Evolutionary conservation across 1,140 invertebrate genomes (phyloP).

Genomic region (Tetramorium parvispinum): DNA sequence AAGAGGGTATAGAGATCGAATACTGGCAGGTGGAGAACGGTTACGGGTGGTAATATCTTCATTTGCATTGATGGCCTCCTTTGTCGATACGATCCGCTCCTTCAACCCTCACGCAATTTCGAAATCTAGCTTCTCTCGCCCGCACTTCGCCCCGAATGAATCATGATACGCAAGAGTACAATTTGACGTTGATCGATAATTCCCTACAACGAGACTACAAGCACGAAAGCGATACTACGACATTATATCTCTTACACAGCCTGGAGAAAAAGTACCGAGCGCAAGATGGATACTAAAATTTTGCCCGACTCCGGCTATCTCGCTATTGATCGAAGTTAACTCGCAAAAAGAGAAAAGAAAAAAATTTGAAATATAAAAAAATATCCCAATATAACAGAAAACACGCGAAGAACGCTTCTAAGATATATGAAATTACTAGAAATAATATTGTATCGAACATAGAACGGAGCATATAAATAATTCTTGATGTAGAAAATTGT

Average conservation of each 20-base stretch:
- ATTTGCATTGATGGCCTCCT: conserved; percentile 78
- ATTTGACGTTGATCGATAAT: background rate
- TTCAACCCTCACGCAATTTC: conserved; percentile 20
- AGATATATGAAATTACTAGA: background rate
- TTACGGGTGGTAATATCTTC: conserved; percentile 76
- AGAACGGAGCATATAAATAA: background rate
- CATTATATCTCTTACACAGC: background rate
- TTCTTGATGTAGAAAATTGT: background rate
- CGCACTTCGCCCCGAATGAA: background rate
- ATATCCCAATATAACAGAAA: background rate
- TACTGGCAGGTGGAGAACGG: conserved; percentile 40
- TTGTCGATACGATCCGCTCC: conserved; percentile 69
- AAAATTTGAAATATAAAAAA: background rate
- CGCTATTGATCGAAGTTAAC: conserved; percentile 26
- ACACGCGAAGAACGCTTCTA: background rate
- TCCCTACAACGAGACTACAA: background rate
- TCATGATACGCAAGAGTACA: background rate
- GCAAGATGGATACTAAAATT: conserved; percentile 34
- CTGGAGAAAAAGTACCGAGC: background rate
- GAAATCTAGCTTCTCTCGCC: conserved; percentile 25
- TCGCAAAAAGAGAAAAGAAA: background rate
- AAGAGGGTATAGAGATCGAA: conserved; percentile 49
- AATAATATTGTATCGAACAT: background rate
- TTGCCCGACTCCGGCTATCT: background rate
- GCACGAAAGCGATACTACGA: background rate